phyloP scores from a whole-genome alignment of 2,797 vertebrate species.

The Pseudochirops cupreus region DNA sequence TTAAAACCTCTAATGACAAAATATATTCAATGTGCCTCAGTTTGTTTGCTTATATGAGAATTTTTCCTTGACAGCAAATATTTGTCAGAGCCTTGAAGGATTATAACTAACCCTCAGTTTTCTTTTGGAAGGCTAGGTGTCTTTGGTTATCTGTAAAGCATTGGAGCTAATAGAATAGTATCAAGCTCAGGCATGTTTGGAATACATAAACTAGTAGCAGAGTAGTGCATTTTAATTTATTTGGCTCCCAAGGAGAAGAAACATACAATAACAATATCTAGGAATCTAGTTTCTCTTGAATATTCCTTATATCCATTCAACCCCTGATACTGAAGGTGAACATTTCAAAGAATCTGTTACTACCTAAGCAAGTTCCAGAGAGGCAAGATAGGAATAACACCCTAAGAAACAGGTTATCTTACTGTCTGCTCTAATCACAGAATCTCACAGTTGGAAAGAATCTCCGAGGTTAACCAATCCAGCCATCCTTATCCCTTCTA shows the following conservation, averaged over 20 bases:
- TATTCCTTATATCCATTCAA: neutral
- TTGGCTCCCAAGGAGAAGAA: conserved; percentile 3
- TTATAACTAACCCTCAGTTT: conserved; percentile 32
- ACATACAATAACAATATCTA: neutral
- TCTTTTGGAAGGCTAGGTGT: neutral
- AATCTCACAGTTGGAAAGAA: neutral
- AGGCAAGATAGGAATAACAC: neutral
- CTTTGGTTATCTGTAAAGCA: conserved; percentile 12
- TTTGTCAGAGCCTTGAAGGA: neutral
- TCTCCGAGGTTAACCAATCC: neutral
- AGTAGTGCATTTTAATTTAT: neutral
- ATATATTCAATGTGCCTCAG: neutral
- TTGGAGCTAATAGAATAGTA: neutral
- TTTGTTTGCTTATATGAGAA: conserved; percentile 3
- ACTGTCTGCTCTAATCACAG: neutral
- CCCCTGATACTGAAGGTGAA: neutral
- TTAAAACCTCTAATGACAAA: neutral
- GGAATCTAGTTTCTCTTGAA: neutral
- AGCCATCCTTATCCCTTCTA: neutral
- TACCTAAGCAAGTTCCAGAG: neutral
- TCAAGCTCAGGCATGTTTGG: neutral
- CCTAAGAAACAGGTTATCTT: neutral
- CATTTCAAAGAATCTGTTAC: neutral
- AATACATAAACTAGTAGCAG: neutral
- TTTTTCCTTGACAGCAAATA: neutral